These are phyloP conservation scores for Taenaris catops DNA, from an alignment of 2,888 invertebrate genomes.

Conservation along the genomic window DNA sequence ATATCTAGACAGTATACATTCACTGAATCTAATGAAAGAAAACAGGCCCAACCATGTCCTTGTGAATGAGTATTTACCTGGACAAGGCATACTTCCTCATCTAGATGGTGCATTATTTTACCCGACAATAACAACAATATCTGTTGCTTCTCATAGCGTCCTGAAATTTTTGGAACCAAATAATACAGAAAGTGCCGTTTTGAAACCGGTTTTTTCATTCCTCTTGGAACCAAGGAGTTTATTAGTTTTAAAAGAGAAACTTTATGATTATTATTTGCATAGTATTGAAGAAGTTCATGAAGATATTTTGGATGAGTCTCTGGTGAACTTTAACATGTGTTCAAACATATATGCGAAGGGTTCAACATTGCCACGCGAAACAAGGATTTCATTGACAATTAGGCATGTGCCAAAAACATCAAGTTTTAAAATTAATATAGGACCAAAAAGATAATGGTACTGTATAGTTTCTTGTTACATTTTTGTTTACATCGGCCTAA, in stretches of 20 bases:
- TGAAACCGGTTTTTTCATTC: conserved; percentile 82
- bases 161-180: conserved; percentile 87
- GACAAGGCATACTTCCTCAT: conserved; percentile 98
- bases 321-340: conserved; percentile 84
- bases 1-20: conserved; percentile 85
- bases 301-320: conserved; percentile 81
- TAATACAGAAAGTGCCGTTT: conserved; percentile 44
- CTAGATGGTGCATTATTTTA: conserved; percentile 96
- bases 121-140: conserved; percentile 95
- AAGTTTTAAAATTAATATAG: conserved; percentile 84
- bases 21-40: conserved; percentile 84
- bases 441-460: conserved; percentile 56
- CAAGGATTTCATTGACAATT: conserved; percentile 94
- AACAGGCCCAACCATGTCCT: conserved; percentile 94
- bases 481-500: too few species aligned
- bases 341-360: conserved; percentile 74
- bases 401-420: conserved; percentile 95
- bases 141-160: conserved; percentile 94
- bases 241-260: conserved; percentile 88
- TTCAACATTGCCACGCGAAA: conserved; percentile 80
- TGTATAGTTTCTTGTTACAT: too few species aligned
- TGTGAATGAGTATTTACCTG: conserved; percentile 95
- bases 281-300: conserved; percentile 86
- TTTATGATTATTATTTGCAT: conserved; percentile 93
- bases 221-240: conserved; percentile 94